A percentile compares a stretch with the other conserved stretches of the same genome.
Evolutionary conservation across 2,113 vertebrate genomes (phyloP).

Genomic region (Strix uralensis): DNA sequence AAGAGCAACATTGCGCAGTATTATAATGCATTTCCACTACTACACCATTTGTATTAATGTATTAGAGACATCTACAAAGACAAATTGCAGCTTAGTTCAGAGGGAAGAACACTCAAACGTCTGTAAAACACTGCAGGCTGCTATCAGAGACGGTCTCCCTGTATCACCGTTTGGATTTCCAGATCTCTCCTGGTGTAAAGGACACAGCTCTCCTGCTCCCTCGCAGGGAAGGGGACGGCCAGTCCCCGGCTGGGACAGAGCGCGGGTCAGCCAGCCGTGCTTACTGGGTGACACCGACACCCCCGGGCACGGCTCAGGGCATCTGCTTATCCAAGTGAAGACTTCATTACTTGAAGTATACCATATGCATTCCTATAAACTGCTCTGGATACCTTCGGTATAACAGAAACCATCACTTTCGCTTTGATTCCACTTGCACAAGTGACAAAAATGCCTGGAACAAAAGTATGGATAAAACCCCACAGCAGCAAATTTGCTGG

Average conservation of each 20-base stretch:
- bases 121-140: conserved; percentile 9
- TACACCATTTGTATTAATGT: conserved; percentile 17
- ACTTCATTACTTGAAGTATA: too few relatives aligned
- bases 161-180: neutral
- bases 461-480: neutral
- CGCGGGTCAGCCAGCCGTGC: neutral
- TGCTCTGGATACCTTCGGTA: neutral
- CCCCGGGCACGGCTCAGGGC: fast-evolving
- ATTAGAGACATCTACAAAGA: conserved; percentile 43
- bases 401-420: neutral
- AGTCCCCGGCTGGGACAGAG: neutral
- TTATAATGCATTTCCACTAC: conserved; percentile 23
- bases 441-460: neutral
- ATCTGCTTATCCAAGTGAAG: fast-evolving
- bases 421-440: neutral
- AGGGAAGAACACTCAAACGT: neutral
- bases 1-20: neutral
- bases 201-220: neutral
- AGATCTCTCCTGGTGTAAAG: neutral
- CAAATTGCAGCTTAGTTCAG: conserved; percentile 36
- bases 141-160: neutral
- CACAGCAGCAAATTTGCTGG: neutral
- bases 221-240: neutral
- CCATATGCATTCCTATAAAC: too few relatives aligned
- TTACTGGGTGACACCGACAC: fast-evolving